Evolutionary conservation across 2,888 invertebrate species (phyloP), one percentile per base, ranked within the genome.

Genomic region (Catocala fraxini): DNA sequence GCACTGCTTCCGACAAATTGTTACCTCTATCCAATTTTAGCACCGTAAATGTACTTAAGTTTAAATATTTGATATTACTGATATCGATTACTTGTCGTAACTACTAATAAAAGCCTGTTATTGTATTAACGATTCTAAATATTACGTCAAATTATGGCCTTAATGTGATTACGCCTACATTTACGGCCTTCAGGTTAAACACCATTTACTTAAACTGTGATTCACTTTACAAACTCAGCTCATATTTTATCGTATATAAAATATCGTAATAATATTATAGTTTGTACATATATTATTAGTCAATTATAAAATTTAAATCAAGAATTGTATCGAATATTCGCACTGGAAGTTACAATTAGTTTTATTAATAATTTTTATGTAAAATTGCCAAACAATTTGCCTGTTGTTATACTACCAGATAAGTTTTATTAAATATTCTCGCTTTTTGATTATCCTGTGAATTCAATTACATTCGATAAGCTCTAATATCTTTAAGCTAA

Each of bases 201-300:
- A 90, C 89, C 89, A 89, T 87, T 84, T 86, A 87, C 85, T 88
- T 87, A 85, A 88, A 87, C 91, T 92, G 92, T 92, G 92, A 92
- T 92, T 90, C 87, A 88, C 86, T 90, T 87, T 91, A 91, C 87
- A 90, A 89, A 90, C 87, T 89, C 89, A 85, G 85, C 87, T 87
- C 84, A 84, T 87, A 84, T 82, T 81, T 79, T 83, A 55, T 63
- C 58, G 52, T 58, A 55, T 58, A 63, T 58, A 76, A 79, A 77
- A 63, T 78, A 71, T 80, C 71, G 71, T 77, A 76, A 79, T 71
- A 71, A 68, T 68, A 73, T 75, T 77, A 57, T 83, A 83, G 77
- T 79, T 70, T 86, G 84, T 86, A 85, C 63, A 84, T 84, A 68
- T 77, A 73, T 75, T 77, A 75, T 80, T 84, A 84, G 84, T 88